These are phyloP conservation scores for Odocoileus virginianus DNA, from an alignment of 2,113 vertebrate genomes.

Conservation along the genomic window DNA sequence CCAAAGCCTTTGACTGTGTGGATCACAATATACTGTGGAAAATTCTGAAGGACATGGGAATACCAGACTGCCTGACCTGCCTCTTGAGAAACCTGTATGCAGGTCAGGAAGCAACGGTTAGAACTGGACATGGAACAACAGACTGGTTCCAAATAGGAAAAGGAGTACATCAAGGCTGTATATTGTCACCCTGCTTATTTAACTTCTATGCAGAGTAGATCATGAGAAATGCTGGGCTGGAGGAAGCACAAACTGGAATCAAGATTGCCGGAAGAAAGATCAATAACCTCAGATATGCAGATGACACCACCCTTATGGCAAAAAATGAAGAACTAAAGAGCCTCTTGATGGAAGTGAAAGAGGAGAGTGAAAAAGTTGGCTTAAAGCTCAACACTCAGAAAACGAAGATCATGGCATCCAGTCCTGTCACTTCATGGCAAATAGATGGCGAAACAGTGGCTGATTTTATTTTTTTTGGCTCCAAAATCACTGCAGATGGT, in stretches of 20 bases:
- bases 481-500: not conserved
- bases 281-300: not conserved
- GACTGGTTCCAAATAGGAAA: no score
- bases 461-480: not conserved
- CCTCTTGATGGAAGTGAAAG: not conserved
- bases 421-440: not conserved
- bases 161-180: no score
- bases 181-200: not conserved
- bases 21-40: not conserved
- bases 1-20: not conserved
- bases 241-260: not conserved
- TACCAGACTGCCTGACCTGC: no score
- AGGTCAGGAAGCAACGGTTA: no score
- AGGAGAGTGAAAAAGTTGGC: not conserved
- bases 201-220: not conserved
- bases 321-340: not conserved
- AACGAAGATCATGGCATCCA: not conserved
- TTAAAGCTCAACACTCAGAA: not conserved
- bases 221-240: not conserved
- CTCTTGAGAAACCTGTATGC: no score
- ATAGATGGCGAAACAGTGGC: not conserved
- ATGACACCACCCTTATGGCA: not conserved
- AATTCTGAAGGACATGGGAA: not conserved
- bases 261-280: not conserved
- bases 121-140: no score